Percentiles rank a stretch among this genome's conserved stretches.
phyloP scores from a whole-genome alignment of 2,797 vertebrate genomes.

The Poecilia picta region DNA sequence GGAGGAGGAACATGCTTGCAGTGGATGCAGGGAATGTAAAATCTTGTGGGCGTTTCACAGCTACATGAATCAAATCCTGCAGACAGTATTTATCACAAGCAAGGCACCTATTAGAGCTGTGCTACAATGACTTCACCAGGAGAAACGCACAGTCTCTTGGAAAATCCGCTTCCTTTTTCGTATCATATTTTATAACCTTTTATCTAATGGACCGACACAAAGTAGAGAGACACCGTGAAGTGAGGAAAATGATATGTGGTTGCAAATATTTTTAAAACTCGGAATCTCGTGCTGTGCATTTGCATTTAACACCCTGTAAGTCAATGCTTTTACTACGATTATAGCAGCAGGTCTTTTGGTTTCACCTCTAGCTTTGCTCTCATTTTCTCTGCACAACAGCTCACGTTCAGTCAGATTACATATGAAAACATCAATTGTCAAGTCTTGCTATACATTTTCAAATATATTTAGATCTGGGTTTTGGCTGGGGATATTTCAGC shows the following conservation, averaged over 20 bases:
- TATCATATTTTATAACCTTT: not conserved
- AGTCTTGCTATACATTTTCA: not conserved
- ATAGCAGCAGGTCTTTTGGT: not conserved
- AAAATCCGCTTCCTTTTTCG: not conserved
- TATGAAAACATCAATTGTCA: not conserved
- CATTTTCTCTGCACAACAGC: not conserved
- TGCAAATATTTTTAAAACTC: not conserved
- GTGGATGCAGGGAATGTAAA: constrained; percentile 16
- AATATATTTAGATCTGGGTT: not conserved
- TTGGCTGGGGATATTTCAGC: not conserved
- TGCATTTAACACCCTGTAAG: not conserved
- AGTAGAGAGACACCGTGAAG: not conserved
- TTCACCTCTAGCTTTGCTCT: not conserved
- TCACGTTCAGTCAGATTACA: not conserved
- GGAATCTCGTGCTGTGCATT: not conserved
- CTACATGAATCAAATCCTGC: constrained; percentile 8
- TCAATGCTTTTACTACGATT: not conserved
- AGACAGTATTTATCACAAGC: constrained; percentile 12
- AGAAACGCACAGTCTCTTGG: not conserved
- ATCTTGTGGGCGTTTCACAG: constrained; percentile 39
- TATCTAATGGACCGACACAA: not conserved
- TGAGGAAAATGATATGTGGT: not conserved
- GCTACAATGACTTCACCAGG: not conserved
- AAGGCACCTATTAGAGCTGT: not conserved
- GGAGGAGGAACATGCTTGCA: constrained; percentile 46